phyloP scores from a whole-genome alignment of 2,888 invertebrate species.

The Leptinotarsa rubiginosa region DNA sequence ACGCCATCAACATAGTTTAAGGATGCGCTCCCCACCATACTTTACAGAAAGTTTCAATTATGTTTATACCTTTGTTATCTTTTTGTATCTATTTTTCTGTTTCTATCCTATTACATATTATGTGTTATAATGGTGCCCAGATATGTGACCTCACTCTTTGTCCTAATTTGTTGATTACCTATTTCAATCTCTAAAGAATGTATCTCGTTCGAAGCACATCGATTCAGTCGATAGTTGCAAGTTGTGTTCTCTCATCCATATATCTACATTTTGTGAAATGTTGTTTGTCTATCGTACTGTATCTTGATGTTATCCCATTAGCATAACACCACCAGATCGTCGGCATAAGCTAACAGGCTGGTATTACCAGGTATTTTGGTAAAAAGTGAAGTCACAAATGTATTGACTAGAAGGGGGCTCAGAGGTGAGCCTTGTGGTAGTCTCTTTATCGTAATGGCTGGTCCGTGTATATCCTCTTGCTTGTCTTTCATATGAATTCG shows the following conservation, averaged over 20 bases:
- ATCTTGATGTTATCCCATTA: constrained; percentile 16
- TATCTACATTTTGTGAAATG: constrained; percentile 20
- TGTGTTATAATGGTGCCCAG: constrained; percentile 27
- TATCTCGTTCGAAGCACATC: constrained; percentile 27
- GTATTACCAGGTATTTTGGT: too few relatives aligned
- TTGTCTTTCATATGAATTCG: constrained; percentile 19
- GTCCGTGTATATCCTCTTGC: constrained; percentile 15
- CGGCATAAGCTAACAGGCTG: constrained; percentile 26
- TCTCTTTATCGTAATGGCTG: constrained; percentile 19
- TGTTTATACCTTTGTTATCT: constrained; percentile 33
- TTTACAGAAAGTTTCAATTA: constrained; percentile 33
- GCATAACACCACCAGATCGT: constrained; percentile 19
- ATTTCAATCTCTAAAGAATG: background rate
- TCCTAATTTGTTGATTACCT: background rate
- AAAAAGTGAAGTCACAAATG: too few relatives aligned
- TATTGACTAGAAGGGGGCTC: too few relatives aligned
- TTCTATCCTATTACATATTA: constrained; percentile 33
- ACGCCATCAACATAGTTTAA: too few relatives aligned
- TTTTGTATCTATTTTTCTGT: constrained; percentile 23
- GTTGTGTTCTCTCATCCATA: constrained; percentile 27
- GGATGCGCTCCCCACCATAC: background rate
- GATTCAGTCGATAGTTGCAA: constrained; percentile 26
- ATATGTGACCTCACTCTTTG: constrained; percentile 18
- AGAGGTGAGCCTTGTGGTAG: too few relatives aligned
- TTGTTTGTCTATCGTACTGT: constrained; percentile 20